Conservation (phyloP, 2,113 vertebrate species). For the Hipposideros armiger region DNA sequence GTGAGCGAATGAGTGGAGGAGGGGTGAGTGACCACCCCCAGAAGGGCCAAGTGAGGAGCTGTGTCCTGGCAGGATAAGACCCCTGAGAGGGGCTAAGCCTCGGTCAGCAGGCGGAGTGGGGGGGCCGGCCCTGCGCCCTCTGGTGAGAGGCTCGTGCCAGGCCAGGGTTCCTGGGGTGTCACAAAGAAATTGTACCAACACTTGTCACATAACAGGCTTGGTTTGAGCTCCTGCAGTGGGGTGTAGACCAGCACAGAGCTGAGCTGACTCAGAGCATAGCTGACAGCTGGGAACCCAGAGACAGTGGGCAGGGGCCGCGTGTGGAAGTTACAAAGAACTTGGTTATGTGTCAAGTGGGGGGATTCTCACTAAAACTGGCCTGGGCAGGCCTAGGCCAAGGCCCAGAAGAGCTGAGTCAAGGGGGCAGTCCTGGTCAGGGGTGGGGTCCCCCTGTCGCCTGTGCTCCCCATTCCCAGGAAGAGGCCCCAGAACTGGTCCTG, state of each 20-base stretch:
- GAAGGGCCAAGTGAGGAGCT: too few relatives aligned
- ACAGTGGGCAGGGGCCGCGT: rapidly evolving
- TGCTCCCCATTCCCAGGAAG: neutral
- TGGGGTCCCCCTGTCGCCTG: rapidly evolving
- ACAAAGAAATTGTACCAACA: rapidly evolving
- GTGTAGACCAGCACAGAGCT: neutral
- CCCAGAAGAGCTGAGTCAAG: rapidly evolving
- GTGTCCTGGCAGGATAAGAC: rapidly evolving
- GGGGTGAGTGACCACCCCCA: too few relatives aligned
- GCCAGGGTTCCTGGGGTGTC: neutral
- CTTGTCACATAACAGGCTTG: neutral
- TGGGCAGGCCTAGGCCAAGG: neutral
- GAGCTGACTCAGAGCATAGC: neutral
- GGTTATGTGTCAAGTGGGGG: too few relatives aligned
- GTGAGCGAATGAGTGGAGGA: neutral
- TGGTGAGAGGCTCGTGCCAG: neutral
- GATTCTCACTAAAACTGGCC: neutral
- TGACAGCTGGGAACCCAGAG: neutral
- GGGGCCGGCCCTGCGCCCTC: neutral
- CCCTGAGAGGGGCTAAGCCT: neutral
- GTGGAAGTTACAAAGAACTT: too few relatives aligned
- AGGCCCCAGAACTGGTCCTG: rapidly evolving
- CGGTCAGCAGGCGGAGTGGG: too few relatives aligned
- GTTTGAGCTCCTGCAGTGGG: too few relatives aligned
- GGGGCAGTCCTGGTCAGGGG: neutral